Percentiles rank a stretch among this genome's conserved stretches.
These are phyloP conservation scores for Anser cygnoides DNA, from an alignment of 2,113 vertebrate species.

Conservation along the genomic window DNA sequence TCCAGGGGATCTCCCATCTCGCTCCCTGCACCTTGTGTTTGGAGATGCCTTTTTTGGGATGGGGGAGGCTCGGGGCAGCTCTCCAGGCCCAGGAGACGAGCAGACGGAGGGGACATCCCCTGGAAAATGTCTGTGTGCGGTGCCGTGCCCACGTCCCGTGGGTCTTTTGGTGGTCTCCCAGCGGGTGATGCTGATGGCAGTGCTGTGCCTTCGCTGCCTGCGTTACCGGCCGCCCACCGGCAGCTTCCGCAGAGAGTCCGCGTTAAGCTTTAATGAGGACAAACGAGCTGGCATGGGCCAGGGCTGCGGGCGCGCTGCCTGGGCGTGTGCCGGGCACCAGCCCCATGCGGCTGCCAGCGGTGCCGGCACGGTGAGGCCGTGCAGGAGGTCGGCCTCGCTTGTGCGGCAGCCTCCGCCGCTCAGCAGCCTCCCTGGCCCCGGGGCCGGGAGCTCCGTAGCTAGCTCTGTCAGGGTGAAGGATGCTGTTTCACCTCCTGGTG, in stretches of 20 bases:
- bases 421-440: not conserved
- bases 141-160: not conserved
- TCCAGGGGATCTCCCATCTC: too few species aligned
- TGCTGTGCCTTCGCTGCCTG: too few species aligned
- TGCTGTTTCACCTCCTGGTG: too few species aligned
- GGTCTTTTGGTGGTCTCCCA: not conserved
- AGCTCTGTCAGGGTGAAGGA: too few species aligned
- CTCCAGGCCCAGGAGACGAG: too few species aligned
- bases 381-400: not conserved
- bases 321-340: not conserved
- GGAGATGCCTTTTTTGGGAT: too few species aligned
- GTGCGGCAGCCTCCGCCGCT: too few species aligned
- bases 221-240: too few species aligned
- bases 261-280: conserved; percentile 69
- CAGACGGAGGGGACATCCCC: not conserved
- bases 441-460: not conserved
- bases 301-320: not conserved
- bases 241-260: not conserved
- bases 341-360: not conserved
- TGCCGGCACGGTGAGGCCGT: not conserved
- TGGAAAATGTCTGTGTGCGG: too few species aligned
- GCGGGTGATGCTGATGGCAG: too few species aligned
- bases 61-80: too few species aligned
- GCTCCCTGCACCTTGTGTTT: too few species aligned
- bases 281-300: conserved; percentile 40